phyloP scores from a whole-genome alignment of 2,113 vertebrate species.

The Casuarius casuarius region DNA sequence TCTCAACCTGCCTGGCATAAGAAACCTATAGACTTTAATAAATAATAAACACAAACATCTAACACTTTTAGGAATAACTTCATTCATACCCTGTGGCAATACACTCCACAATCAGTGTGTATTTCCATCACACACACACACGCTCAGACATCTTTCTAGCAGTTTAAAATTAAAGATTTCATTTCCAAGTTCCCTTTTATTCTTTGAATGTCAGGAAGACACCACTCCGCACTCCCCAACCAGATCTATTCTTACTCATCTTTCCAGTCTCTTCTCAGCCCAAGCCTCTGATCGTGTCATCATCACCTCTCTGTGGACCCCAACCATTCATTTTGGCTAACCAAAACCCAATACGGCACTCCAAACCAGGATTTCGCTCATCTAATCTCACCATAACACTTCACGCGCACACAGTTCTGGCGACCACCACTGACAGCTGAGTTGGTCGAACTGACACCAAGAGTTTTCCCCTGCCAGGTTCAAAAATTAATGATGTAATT shows the following conservation, averaged over 20 bases:
- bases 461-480: neutral
- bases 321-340: neutral
- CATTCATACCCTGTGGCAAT: neutral
- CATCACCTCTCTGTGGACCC: neutral
- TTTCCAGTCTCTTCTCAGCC: neutral
- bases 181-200: neutral
- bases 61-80: neutral
- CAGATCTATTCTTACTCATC: neutral
- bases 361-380: fast-evolving
- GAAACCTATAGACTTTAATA: neutral
- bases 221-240: neutral
- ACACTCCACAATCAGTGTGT: fast-evolving
- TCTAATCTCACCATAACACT: neutral
- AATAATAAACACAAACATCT: neutral
- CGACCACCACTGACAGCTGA: neutral
- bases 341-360: neutral
- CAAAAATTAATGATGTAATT: neutral
- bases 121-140: neutral
- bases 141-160: neutral
- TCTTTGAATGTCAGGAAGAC: neutral
- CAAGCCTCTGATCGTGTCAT: too few species aligned
- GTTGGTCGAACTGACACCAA: neutral
- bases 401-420: fast-evolving
- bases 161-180: neutral
- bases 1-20: neutral